These are phyloP conservation scores for Pterois miles DNA, from an alignment of 2,797 vertebrate species.

Conservation along the genomic window DNA sequence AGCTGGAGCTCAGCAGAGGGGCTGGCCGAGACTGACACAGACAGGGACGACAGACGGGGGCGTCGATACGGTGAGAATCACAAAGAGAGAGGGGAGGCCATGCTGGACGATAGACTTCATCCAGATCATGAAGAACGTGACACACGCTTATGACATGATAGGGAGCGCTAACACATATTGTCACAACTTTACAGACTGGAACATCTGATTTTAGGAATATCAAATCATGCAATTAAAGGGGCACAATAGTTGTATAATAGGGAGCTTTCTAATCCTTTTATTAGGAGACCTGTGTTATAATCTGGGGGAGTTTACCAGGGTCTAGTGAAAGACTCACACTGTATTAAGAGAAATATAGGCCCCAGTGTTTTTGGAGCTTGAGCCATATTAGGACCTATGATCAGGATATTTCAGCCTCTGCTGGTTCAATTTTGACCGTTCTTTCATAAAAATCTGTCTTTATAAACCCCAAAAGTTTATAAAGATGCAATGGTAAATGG, in stretches of 20 bases:
- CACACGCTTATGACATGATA: not conserved
- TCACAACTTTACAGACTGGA: not conserved
- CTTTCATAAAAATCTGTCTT: not conserved
- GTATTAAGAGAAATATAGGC: not conserved
- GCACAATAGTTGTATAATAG: not conserved
- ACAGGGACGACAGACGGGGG: not conserved
- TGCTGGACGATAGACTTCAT: not conserved
- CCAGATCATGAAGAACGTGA: not conserved
- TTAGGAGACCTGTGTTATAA: not conserved
- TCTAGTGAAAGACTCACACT: not conserved
- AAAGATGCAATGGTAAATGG: not conserved
- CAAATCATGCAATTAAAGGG: not conserved
- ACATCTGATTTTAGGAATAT: not conserved
- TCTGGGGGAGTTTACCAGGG: not conserved
- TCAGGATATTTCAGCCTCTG: not conserved
- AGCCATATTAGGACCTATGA: not conserved
- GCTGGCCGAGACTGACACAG: not conserved
- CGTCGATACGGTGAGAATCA: not conserved
- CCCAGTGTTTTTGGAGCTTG: not conserved
- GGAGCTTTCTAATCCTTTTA: not conserved
- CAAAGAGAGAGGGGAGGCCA: not conserved
- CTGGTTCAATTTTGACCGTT: not conserved
- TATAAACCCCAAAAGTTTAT: not conserved
- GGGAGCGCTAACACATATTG: not conserved
- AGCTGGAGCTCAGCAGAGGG: not conserved